These are phyloP conservation scores for Brachionus asplanchnoidis DNA, from an alignment of 1,140 invertebrate genomes.

Conservation along the genomic window DNA sequence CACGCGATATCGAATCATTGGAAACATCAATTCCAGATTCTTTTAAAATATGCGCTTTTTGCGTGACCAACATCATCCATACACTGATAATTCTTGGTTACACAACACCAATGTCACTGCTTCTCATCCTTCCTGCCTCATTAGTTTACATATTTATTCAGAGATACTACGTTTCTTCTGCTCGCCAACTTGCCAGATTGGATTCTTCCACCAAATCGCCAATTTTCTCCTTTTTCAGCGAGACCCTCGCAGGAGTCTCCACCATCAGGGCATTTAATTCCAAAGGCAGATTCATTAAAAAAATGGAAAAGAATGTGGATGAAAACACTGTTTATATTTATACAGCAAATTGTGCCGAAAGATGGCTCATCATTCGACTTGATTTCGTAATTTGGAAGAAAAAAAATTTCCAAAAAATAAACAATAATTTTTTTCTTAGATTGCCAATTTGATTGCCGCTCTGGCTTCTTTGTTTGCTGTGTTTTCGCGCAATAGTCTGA, in stretches of 20 bases:
- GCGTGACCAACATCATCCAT: slow-evolving; percentile 24
- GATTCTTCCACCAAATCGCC: slow-evolving; percentile 94
- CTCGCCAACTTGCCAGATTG: slow-evolving; percentile 84
- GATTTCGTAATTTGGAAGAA: slow-evolving; percentile 11
- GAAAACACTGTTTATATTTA: slow-evolving; percentile 40
- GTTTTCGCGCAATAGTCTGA: slow-evolving; percentile 12
- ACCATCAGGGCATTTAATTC: slow-evolving; percentile 62
- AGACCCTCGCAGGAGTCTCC: slow-evolving; percentile 64
- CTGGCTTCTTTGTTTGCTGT: slow-evolving; percentile 41
- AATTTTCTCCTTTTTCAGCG: slow-evolving; percentile 95
- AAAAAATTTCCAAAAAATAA: background rate
- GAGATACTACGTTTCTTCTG: slow-evolving; percentile 74
- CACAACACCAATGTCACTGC: slow-evolving; percentile 34
- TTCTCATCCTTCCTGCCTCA: slow-evolving; percentile 28
- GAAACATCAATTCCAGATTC: slow-evolving; percentile 56
- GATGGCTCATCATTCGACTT: slow-evolving; percentile 29
- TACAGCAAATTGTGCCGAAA: slow-evolving; percentile 35
- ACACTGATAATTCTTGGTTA: slow-evolving; percentile 41
- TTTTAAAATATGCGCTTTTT: slow-evolving; percentile 35
- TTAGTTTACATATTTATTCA: slow-evolving; percentile 39
- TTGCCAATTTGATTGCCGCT: slow-evolving; percentile 29
- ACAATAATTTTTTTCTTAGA: background rate
- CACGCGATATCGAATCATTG: slow-evolving; percentile 59
- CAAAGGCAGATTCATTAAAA: slow-evolving; percentile 57
- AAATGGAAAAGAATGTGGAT: slow-evolving; percentile 20